Evolutionary conservation across 1,140 invertebrate genomes (phyloP), one percentile per base, ranked within the genome.

Genomic region (Melitaea cinxia): DNA sequence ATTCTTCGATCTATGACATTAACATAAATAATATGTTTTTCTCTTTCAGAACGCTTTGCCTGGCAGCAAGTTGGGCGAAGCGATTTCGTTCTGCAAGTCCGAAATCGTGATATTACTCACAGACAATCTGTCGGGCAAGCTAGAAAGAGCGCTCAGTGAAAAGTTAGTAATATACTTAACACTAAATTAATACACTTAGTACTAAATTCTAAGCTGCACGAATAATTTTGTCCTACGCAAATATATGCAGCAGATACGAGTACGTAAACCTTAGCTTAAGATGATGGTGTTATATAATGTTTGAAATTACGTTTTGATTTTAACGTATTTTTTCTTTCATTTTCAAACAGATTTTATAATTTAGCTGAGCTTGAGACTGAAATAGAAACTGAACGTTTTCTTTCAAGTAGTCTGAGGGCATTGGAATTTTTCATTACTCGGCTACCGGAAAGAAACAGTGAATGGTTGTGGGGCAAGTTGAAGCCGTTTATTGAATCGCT

Each of bases 1-100:
- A n/a, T n/a, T n/a, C n/a, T n/a, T n/a, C n/a, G n/a, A n/a, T n/a
- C n/a, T n/a, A n/a, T n/a, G n/a, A n/a, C n/a, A n/a, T n/a, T n/a
- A n/a, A n/a, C n/a, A n/a, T 10, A 6, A 35, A 35, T 35, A 4
- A 6, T 35, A 35, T n/a, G n/a, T 10, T 35, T 12, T 35, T 17
- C 2, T 21, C 24, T 68, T 67, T n/a, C 79, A 90, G 88, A 78
- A 30, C 4, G 87, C 83, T 1, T 90, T 90, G 49, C 85, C 88
- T 1, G 83, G 79, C 4, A 73, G 45, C 6, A 90, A 88, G 60
- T 54, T 90, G 15, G 68, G 72, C 0, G 83, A 88, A 33, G 85
- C 81, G 3, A 73, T 90, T n/a, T 77, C 79, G 0, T 90, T 88
- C 67, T 88, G 88, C 62, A 88, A 84, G 35, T 53, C 63, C 7